Base-by-base conservation (phyloP, 2,113 vertebrate species). In the Leuciscus idus region DNA sequence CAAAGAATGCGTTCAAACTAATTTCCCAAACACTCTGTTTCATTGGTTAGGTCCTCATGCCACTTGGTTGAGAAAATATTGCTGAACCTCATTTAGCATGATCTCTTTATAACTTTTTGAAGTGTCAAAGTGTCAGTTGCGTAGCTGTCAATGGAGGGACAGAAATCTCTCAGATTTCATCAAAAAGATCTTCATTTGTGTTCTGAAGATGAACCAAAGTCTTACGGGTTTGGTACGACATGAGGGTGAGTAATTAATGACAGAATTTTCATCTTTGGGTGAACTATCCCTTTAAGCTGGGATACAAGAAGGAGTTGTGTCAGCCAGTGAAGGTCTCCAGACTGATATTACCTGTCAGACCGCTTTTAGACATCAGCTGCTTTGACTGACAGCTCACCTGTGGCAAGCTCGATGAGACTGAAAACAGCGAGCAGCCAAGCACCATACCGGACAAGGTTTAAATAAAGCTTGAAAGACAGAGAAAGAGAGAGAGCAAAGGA, bases 311-410 rank as follows among this genome's bases (percentile, higher is more conserved):
- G 10, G 68, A 26, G 68, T 59, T 62, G 70, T 52, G 85, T 64
- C 50, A 55, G 36, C 48, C 55, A 30, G 52, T 39, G 77, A 82
- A 30, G 30, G 33, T 26, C 84, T 89, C 28, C 64, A 79, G 68
- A 55, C 28, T 73, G 68, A 85, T 85, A 87, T 87, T 87, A 75
- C 50, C 88, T 89, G 88, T 89, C 86, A 87, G 84, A 36, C 39
- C 15, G 39, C 79, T 68, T 70, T 81, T 26, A 43, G 50, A 78
- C 61, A 79, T 33, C 81, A 73, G 52, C 79, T 85, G 57, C 48
- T 52, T 48, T 87, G 88, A 89, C 72, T 89, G 88, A 85, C 88
- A 89, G 85, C 78, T 87, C 78, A 89, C 88, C 85, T 85, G 88
- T 70, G 75, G 68, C 73, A 84, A 86, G 74, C 59, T 86, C 39